phyloP scores from a whole-genome alignment of 2,113 vertebrate species.

The Aegotheles bennettii region DNA sequence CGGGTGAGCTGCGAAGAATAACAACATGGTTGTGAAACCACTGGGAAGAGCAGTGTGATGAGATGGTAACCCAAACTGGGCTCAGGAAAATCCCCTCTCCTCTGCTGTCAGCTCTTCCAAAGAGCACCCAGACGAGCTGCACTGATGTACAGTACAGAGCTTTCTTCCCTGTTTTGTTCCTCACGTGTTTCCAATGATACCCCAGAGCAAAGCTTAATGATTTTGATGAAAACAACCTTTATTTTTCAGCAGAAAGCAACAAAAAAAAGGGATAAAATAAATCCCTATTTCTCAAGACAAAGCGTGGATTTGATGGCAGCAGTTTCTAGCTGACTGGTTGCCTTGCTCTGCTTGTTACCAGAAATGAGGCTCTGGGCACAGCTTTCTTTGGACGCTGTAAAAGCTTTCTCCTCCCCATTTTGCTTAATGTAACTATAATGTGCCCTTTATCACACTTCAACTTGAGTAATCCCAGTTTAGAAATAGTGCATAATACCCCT shows the following conservation, averaged over 20 bases:
- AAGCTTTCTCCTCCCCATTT: slow-evolving; percentile 23
- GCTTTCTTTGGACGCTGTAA: slow-evolving; percentile 6
- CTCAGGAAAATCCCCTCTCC: neutral
- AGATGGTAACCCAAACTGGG: neutral
- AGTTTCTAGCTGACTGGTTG: slow-evolving; percentile 35
- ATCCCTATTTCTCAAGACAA: neutral
- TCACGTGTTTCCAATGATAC: fast-evolving
- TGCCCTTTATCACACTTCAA: slow-evolving; percentile 57
- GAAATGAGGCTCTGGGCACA: neutral
- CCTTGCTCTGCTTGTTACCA: slow-evolving; percentile 41
- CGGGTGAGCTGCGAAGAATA: neutral
- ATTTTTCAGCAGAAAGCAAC: neutral
- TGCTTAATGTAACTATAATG: slow-evolving; percentile 44
- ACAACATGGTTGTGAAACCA: neutral
- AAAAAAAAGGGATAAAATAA: neutral
- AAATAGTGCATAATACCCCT: neutral
- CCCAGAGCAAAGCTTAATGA: neutral
- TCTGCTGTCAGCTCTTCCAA: neutral
- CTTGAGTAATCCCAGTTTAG: slow-evolving; percentile 35
- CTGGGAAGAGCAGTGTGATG: neutral
- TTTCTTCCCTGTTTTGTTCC: neutral
- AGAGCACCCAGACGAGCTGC: fast-evolving
- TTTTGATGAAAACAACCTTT: neutral
- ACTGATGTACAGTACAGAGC: fast-evolving
- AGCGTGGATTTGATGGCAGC: neutral